Evolutionary conservation across 2,797 vertebrate species (phyloP).

Genomic region (Aselliscus stoliczkanus): DNA sequence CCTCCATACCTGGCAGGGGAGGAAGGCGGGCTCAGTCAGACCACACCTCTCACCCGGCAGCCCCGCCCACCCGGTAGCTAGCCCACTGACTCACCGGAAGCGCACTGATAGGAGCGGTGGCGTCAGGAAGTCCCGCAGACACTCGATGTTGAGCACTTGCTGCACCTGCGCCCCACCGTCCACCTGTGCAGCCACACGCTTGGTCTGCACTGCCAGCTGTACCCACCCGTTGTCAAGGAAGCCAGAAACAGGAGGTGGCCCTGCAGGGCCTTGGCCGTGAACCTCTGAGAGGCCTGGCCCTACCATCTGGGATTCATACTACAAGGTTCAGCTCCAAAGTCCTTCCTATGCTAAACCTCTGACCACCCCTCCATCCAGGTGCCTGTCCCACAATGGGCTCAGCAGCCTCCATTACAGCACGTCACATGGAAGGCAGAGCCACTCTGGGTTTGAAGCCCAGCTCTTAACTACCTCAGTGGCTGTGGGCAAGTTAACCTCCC

Average conservation of each 20-base stretch:
- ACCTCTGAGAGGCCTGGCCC: too few species aligned
- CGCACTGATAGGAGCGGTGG: conserved; percentile 91
- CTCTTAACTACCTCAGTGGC: background rate
- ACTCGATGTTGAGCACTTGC: conserved; percentile 95
- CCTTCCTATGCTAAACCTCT: background rate
- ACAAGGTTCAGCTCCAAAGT: background rate
- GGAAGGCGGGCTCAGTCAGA: background rate
- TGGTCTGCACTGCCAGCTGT: conserved; percentile 94
- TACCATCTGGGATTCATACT: background rate
- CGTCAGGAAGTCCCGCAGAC: conserved; percentile 88
- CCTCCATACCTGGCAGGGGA: conserved; percentile 87
- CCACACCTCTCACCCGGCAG: accelerated
- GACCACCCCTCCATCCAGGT: background rate
- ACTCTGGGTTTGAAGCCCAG: background rate
- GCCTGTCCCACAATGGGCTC: background rate
- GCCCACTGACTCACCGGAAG: conserved; percentile 84
- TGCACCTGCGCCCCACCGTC: conserved; percentile 94
- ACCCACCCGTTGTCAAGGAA: conserved; percentile 82
- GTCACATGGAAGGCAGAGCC: background rate
- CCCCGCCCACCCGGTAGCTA: accelerated
- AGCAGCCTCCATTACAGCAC: background rate
- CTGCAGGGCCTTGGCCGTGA: accelerated
- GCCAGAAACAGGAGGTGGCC: background rate
- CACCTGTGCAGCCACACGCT: conserved; percentile 90
- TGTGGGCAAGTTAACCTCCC: background rate